phyloP scores from a whole-genome alignment of 2,797 vertebrate species.

The Florisuga fusca region DNA sequence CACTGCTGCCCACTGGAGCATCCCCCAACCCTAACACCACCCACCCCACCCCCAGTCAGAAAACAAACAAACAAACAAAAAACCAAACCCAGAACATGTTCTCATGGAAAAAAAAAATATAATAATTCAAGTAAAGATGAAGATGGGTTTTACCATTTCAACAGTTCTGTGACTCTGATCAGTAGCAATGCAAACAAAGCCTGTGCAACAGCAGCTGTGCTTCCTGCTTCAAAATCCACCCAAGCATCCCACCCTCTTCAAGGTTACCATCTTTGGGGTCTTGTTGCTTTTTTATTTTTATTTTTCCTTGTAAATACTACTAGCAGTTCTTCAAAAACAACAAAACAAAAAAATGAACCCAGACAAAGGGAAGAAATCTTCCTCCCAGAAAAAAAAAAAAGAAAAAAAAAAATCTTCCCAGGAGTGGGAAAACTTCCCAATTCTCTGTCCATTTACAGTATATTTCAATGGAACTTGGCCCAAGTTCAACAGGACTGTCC shows the following conservation, averaged over 20 bases:
- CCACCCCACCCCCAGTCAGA: neutral
- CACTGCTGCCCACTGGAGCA: neutral
- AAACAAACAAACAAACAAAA: neutral
- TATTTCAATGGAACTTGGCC: neutral
- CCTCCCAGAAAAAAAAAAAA: too few relatives aligned
- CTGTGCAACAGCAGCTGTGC: conserved; percentile 44
- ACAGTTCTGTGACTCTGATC: conserved; percentile 21
- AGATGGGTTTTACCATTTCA: conserved; percentile 64
- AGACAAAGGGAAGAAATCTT: neutral
- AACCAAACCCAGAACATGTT: neutral
- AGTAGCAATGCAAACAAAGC: conserved; percentile 75
- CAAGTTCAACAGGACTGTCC: conserved; percentile 14
- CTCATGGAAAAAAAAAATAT: conserved; percentile 18
- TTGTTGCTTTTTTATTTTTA: neutral
- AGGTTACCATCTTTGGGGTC: neutral
- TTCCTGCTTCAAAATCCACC: neutral
- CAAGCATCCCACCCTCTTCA: neutral
- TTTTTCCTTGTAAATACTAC: neutral
- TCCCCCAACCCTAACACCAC: neutral
- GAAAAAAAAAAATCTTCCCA: neutral
- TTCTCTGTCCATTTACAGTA: conserved; percentile 37
- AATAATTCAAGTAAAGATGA: conserved; percentile 80
- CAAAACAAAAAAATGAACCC: neutral
- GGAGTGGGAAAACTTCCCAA: neutral
- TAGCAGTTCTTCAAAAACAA: neutral